These are phyloP conservation scores for Drosophila kokeensis DNA, from an alignment of 2,888 invertebrate genomes.

Conservation along the genomic window DNA sequence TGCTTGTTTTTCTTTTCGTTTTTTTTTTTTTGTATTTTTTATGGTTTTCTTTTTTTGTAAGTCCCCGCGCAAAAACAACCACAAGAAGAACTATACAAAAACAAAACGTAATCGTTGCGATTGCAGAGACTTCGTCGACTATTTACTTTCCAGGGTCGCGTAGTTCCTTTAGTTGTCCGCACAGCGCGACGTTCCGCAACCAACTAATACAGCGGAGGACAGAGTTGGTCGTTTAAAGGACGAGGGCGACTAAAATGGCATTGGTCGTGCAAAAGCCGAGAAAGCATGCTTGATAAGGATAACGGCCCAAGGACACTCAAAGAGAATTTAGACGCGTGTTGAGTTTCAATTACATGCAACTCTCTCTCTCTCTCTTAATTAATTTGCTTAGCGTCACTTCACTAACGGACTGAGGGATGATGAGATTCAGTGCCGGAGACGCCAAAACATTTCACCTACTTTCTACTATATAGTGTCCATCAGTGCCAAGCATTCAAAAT, in stretches of 20 bases:
- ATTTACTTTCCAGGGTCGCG: constrained; percentile 25
- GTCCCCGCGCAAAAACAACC: constrained; percentile 39
- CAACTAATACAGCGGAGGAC: constrained; percentile 66
- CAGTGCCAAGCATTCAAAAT: neutral
- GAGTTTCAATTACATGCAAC: constrained; percentile 23
- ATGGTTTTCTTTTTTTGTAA: constrained; percentile 8
- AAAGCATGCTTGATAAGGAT: constrained; percentile 60
- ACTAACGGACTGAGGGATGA: constrained; percentile 5
- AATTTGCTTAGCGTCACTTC: constrained; percentile 18
- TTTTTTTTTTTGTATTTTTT: neutral
- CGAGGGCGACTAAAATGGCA: constrained; percentile 41
- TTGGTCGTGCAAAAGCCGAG: constrained; percentile 51
- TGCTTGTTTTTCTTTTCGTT: constrained; percentile 20
- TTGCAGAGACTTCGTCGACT: constrained; percentile 26
- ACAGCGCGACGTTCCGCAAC: constrained; percentile 76
- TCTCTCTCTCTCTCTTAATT: neutral
- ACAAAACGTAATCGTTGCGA: constrained; percentile 47
- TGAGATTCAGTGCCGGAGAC: constrained; percentile 14
- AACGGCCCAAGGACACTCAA: constrained; percentile 47
- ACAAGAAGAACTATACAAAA: constrained; percentile 28
- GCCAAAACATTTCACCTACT: constrained; percentile 28
- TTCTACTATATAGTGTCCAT: constrained; percentile 3
- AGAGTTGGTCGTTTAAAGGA: constrained; percentile 59
- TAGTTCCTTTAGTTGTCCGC: constrained; percentile 59
- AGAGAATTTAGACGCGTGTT: constrained; percentile 25